These are phyloP conservation scores for Prosapia bicincta DNA, from an alignment of 2,888 invertebrate genomes.

Conservation along the genomic window DNA sequence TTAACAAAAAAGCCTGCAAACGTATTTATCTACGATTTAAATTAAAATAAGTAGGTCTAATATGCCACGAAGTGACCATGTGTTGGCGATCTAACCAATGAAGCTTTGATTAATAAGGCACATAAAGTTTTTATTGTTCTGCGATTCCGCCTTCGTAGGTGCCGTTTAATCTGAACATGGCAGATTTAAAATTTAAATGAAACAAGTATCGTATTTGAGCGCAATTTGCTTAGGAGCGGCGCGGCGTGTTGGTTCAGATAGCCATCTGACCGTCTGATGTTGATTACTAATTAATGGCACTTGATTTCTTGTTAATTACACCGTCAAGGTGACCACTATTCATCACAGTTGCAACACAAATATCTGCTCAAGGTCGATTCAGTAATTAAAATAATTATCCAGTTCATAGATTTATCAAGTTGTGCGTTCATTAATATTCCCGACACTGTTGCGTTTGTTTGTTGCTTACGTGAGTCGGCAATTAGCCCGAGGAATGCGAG, in stretches of 20 bases:
- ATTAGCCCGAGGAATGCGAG: too few relatives aligned
- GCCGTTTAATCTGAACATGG: neutral
- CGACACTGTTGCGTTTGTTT: neutral
- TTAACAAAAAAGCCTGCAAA: too few relatives aligned
- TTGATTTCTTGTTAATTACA: neutral
- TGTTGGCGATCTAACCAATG: neutral
- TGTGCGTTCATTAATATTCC: slow-evolving; percentile 16
- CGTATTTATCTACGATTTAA: too few relatives aligned
- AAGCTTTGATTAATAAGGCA: neutral
- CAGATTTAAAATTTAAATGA: neutral
- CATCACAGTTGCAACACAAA: neutral
- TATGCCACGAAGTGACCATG: neutral
- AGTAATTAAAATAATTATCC: slow-evolving; percentile 23
- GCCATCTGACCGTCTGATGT: neutral
- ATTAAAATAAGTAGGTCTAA: slow-evolving; percentile 34
- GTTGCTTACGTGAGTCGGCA: too few relatives aligned
- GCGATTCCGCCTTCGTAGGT: neutral
- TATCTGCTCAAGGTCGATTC: neutral
- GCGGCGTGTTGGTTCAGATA: neutral
- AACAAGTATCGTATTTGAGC: neutral
- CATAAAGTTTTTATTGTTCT: neutral
- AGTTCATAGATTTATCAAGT: slow-evolving; percentile 13
- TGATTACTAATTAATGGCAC: neutral
- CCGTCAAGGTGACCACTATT: neutral
- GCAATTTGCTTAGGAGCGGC: neutral